A percentile compares a stretch with the other conserved stretches of the same genome.
Conservation (phyloP, 2,113 vertebrate species). For the Camelus dromedarius region DNA sequence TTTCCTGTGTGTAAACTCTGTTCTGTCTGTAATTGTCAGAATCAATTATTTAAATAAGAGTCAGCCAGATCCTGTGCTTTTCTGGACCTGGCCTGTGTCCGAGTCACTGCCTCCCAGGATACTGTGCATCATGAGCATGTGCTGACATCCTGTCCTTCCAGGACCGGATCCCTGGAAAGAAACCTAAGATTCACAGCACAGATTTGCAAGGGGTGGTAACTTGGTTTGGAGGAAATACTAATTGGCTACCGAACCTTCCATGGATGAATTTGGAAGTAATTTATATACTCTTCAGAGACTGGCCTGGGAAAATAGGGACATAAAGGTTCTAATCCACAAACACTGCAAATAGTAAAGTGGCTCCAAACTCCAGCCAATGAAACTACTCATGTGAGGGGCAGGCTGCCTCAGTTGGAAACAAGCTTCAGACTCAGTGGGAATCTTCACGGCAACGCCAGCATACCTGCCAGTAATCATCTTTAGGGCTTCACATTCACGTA, state of each 20-base stretch:
- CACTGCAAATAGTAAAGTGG: neutral
- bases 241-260: accelerated
- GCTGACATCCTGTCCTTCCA: neutral
- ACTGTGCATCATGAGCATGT: neutral
- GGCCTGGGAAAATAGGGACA: neutral
- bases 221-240: neutral
- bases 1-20: conserved; percentile 77
- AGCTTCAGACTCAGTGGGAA: neutral
- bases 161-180: neutral
- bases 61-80: conserved; percentile 60
- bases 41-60: conserved; percentile 65
- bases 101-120: conserved; percentile 7
- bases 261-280: neutral
- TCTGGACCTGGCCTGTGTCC: conserved; percentile 67
- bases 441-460: neutral
- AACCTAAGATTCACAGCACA: neutral
- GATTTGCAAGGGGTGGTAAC: neutral
- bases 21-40: conserved; percentile 64
- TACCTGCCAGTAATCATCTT: neutral
- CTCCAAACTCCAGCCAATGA: neutral
- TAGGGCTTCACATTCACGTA: neutral
- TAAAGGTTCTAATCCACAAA: neutral
- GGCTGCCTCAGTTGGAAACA: neutral
- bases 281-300: neutral
- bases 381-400: neutral